Base-by-base conservation (phyloP, 2,113 vertebrate species). In the Malurus elegans region DNA sequence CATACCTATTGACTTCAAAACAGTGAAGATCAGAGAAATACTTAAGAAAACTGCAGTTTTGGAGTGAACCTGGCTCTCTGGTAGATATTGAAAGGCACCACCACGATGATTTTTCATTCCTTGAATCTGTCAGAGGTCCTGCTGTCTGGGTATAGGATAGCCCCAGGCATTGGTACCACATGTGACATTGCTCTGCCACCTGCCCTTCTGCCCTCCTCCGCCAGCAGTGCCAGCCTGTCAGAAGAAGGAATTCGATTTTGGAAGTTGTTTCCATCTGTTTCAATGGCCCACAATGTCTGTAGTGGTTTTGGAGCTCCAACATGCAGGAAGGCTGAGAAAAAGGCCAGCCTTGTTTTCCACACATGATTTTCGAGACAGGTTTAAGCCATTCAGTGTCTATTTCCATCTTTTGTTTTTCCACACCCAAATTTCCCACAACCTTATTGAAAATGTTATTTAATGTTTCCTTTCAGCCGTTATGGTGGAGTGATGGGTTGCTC, bases 351-450 rank as follows among this genome's bases (percentile, higher is more conserved):
- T 74, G 13, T 54, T 79, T 58, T 79, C 57, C 48, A 48, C 7
- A 9, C 16, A 7, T 28, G 28, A 31, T 74, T 38, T 82, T 75
- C 71, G 79, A 66, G 36, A 45, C 10, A 50, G 1, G 4, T 62
- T 92, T 72, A 64, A 82, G 38, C 40, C 53, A 34, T 53, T 50
- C 5, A 10, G 5, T 64, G n/a, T 60, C 53, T 38, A 13, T 82
- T 88, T 58, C 26, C 0, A 0, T 53, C 36, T 64, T 78, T 19
- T 69, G 21, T 32, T 34, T 54, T 31, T 13, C 8, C 8, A 8
- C 4, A 38, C 21, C 1, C 56, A 23, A 12, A 26, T 47, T n/a
- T 90, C 36, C 8, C 4, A 65, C 29, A 61, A 11, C 10, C 31
- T 72, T 38, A 48, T 17, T 81, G 67, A 61, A 88, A 88, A 82